Conservation (phyloP, 2,797 vertebrate species). For the Gouania willdenowi region DNA sequence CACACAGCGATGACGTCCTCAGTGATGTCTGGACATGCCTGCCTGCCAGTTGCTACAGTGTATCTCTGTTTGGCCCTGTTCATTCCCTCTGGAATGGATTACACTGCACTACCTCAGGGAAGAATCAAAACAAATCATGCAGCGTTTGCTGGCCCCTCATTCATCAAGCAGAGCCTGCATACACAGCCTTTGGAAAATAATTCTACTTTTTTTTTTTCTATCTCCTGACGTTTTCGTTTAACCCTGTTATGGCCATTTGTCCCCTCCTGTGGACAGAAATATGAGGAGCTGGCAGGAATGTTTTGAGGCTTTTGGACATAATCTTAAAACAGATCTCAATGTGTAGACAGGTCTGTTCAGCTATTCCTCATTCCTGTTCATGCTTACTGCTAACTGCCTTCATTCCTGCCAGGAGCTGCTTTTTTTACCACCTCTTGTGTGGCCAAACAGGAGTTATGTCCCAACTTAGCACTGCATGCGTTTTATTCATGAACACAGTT, state of each 20-base stretch:
- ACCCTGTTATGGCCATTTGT: constrained; percentile 16
- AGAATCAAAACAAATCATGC: constrained; percentile 59
- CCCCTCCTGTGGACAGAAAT: constrained; percentile 62
- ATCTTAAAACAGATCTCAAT: constrained; percentile 36
- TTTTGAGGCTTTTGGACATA: constrained; percentile 48
- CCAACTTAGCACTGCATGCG: constrained; percentile 1
- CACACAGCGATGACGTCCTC: constrained; percentile 36
- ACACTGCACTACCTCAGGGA: constrained; percentile 32
- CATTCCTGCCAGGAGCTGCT: constrained; percentile 17
- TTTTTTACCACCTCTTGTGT: constrained; percentile 3
- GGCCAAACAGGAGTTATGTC: constrained; percentile 31
- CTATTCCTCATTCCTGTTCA: constrained; percentile 59
- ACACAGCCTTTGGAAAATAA: constrained; percentile 59
- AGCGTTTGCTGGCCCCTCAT: constrained; percentile 32
- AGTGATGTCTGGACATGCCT: constrained; percentile 62
- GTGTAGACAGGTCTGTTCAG: constrained; percentile 65
- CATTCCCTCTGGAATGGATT: constrained; percentile 48
- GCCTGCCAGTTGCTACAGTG: constrained; percentile 55
- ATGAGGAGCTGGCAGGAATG: constrained; percentile 65
- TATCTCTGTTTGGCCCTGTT: constrained; percentile 30
- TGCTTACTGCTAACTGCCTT: constrained; percentile 43
- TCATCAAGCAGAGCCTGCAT: constrained; percentile 49
- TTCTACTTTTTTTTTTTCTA: constrained; percentile 10
- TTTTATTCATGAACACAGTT: constrained; percentile 5
- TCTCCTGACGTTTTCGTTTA: too few species aligned